Conservation (phyloP, 1,140 invertebrate genomes). For the Apis laboriosa region DNA sequence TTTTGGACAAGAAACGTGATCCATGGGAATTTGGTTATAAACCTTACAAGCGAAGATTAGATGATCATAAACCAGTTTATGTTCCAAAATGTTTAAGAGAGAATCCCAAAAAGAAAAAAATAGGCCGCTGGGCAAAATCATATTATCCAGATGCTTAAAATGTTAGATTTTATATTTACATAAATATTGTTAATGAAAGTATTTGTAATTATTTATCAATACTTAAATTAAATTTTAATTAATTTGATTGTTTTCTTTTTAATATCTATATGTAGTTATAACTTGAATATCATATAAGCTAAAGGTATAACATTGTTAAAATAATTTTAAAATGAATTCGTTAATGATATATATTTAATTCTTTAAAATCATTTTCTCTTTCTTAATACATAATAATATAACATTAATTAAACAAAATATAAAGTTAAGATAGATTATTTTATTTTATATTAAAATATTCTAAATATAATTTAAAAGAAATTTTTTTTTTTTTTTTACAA, state of each 20-base stretch:
- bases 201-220: not conserved
- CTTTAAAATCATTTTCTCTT: no score
- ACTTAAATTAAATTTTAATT: not conserved
- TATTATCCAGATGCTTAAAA: constrained; percentile 82
- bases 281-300: no score
- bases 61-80: constrained; percentile 85
- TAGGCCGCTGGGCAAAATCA: constrained; percentile 81
- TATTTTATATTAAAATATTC: no score
- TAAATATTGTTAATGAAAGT: not conserved
- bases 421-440: no score
- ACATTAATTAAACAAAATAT: no score
- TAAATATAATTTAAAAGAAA: no score
- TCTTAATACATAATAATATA: no score
- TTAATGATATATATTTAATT: no score
- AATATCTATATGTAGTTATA: not conserved
- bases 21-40: constrained; percentile 85
- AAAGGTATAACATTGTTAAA: no score
- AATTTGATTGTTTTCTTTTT: not conserved
- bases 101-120: constrained; percentile 81
- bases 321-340: no score
- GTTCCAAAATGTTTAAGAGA: constrained; percentile 84
- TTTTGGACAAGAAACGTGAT: constrained; percentile 84
- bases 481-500: not conserved
- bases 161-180: not conserved
- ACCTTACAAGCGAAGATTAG: constrained; percentile 82